Base-by-base conservation (phyloP, 2,797 vertebrate species). In the Gymnodraco acuticeps region DNA sequence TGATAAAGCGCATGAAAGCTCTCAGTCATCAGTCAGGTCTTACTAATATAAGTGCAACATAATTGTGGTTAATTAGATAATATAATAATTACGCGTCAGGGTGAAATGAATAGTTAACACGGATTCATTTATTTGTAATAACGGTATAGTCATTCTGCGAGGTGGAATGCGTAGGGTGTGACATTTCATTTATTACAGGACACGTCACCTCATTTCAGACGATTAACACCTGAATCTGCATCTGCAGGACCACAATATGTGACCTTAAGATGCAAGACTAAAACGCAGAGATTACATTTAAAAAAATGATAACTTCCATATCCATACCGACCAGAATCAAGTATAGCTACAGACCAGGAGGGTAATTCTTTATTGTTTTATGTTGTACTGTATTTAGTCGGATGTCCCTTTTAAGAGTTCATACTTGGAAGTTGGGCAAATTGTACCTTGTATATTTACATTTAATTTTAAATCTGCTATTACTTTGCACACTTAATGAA, bases 111-210 rank as follows among this genome's bases (percentile, higher is more conserved):
- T 31, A 45, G 70, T 55, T 56, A 48, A 20, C 46, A 11, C 2
- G 1, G 8, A 10, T 61, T 3, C 27, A 27, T 43, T 23, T 0
- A 48, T 64, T 59, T 64, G 54, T 70, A 5, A 17, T 53, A 61
- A 16, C 50, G 31, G 27, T 9, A 20, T 17, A 0, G 13, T 50
- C 15, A 1, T 52, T 3, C 31, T 46, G 3, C 12, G 2, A 70
- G 62, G 14, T 38, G 9, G 31, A 63, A 33, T 41, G 4, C 4
- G 9, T 15, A 15, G 9, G 10, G 7, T 23, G n/a, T 19, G 45
- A 41, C 59, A 38, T 58, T 59, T 59, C 3, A 79, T 70, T 47
- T 10, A 59, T 60, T 17, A 48, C 19, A 12, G 16, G 33, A 38
- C 33, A 12, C 16, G 2, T n/a, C 9, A 41, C 8, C 4, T 3